Evolutionary conservation across 37 sponge, comb jelly and placozoan species (phyloP), one percentile per base, ranked within the genome.

Genomic region (Axinella damicornis): DNA sequence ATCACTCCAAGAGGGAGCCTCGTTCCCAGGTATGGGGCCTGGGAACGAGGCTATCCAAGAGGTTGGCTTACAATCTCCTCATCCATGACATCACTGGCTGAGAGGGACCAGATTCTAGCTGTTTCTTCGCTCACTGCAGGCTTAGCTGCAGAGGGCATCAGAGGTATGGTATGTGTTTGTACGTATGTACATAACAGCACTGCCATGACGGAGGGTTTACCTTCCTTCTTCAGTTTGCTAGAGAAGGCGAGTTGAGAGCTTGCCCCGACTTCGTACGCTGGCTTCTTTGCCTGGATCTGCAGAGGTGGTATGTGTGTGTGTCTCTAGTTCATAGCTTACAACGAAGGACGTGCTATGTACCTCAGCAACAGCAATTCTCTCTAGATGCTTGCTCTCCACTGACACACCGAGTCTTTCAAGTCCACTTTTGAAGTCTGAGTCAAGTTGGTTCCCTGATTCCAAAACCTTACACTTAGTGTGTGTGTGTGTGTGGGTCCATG

Each of bases 231-330:
- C 27, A 57, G 38, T 53, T 82, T 63, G 39, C 1, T 57, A 9
- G 75, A 36, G 56, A 92, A 76, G 9, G 95, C 80, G 62, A 97
- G 85, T 18, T 69, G 74, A 27, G 90, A 75, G 57, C 91, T 93
- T 20, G 97, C 86, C 6, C 97, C 97, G 27, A 90, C 72, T 38
- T 92, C 90, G 59, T 93, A 97, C 64, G 88, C 66, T 27, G 97
- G 95, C 54, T 89, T 92, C 53, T 79, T 89, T 22, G 92, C 97
- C 56, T 58, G 25, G 14, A 96, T 85, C 97, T 96, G 54, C 46
- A 5, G 52, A 21, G 65, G 35, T 38, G 69, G n/a, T n/a, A n/a
- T n/a, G n/a, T n/a, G n/a, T n/a, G n/a, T n/a, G n/a, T n/a, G n/a
- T n/a, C n/a, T n/a, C n/a, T n/a, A n/a, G n/a, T n/a, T n/a, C n/a